Evolutionary conservation across 2,888 invertebrate species (phyloP), one percentile per base, ranked within the genome.

Genomic region (Gonocerus acuteangulatus): DNA sequence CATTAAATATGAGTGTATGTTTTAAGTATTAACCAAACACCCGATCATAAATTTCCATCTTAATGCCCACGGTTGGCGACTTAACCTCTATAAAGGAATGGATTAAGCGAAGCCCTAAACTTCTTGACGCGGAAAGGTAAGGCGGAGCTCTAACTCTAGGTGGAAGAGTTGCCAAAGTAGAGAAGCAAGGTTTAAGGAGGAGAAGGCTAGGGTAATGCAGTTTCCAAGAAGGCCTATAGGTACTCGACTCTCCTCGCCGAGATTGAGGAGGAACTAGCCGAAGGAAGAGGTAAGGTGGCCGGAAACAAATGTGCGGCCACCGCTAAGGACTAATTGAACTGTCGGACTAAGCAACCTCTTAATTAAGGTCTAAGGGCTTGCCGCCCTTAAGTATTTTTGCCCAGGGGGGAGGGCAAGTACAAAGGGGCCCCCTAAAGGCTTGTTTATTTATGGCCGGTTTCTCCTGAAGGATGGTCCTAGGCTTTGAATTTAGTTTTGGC

Each of bases 361-460:
- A 64, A 64, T 64, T 64, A 64, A 64, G 61, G 64, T 64, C 64
- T 61, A 61, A 64, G 56, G 42, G 61, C 60, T 54, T 22, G 32
- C 61, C 52, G 21, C 62, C 64, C 61, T 58, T 58, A 61, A 65
- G 65, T 63, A 65, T 65, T 65, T 65, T 65, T 65, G 65, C 62
- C 56, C 32, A 48, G 52, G 52, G 49, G 52, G 19, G 52, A 34
- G 52, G 58, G 60, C 60, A 63, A 65, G 61, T 62, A 63, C 60
- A 62, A 61, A 62, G 62, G 65, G 58, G 23, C 49, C 60, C 60
- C 62, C 62, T 56, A 65, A 65, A 65, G 65, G 62, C 65, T 63
- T 65, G 66, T 67, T 67, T 67, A 67, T 67, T 67, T 67, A 67
- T 67, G 56, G 67, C 64, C 66, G 66, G 66, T 66, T 66, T 63